Percentiles rank a stretch among this genome's conserved stretches.
Evolutionary conservation across 2,888 invertebrate species (phyloP).

Genomic region (Ophion obscuratus): DNA sequence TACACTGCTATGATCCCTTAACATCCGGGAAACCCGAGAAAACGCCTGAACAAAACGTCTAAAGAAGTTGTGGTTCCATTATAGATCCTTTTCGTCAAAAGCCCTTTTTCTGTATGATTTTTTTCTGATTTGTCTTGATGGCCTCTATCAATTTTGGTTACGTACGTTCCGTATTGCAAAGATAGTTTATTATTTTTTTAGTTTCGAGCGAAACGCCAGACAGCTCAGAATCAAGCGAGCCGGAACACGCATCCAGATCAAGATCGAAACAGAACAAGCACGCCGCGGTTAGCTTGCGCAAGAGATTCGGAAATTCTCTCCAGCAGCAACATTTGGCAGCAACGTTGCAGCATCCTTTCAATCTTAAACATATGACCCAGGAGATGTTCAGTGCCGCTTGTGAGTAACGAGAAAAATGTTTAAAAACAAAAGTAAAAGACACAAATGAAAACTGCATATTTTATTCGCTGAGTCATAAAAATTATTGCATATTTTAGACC

Average conservation of each 20-base stretch:
- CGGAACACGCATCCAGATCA: conserved; percentile 78
- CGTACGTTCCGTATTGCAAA: conserved; percentile 60
- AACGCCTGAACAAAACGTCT: too few species aligned
- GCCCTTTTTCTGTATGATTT: neutral
- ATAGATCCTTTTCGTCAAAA: too few species aligned
- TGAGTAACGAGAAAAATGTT: conserved; percentile 75
- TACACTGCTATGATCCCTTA: too few species aligned
- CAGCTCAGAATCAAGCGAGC: conserved; percentile 82
- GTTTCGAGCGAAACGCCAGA: conserved; percentile 82
- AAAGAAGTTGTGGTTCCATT: too few species aligned
- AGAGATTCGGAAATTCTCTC: conserved; percentile 81
- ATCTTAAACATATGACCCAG: conserved; percentile 82
- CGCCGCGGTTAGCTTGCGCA: conserved; percentile 77
- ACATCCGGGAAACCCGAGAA: too few species aligned
- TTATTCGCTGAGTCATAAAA: too few species aligned
- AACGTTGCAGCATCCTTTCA: conserved; percentile 81
- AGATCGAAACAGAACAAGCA: conserved; percentile 78
- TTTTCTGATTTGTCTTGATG: conserved; percentile 14
- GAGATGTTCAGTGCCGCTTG: conserved; percentile 84
- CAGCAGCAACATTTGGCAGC: conserved; percentile 78
- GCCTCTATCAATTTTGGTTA: conserved; percentile 29
- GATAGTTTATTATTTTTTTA: conserved; percentile 69
- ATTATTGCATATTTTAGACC: neutral
- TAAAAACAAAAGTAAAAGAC: neutral
- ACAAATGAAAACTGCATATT: neutral